Conservation (phyloP, 2,113 vertebrate genomes). For the Nannospalax galili region DNA sequence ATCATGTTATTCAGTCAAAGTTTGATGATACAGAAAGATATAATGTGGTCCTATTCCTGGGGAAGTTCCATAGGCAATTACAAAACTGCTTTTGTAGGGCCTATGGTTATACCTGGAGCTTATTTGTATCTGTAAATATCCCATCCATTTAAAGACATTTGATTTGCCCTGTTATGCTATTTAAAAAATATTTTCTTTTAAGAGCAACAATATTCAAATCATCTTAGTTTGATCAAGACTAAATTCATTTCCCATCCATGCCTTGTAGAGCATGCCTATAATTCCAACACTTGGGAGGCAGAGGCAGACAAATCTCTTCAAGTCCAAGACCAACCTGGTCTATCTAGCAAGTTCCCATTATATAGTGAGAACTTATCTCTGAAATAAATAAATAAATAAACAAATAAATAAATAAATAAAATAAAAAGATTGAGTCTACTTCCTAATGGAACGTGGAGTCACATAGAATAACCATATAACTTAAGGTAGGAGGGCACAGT, state of each 20-base stretch:
- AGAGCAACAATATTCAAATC: not conserved
- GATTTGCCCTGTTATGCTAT: not conserved
- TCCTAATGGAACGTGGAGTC: not conserved
- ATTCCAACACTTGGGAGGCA: too few relatives aligned
- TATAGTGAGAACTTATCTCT: too few relatives aligned
- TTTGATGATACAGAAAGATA: not conserved
- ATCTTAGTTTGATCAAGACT: not conserved
- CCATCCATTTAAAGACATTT: not conserved
- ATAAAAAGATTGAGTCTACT: not conserved
- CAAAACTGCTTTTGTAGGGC: not conserved
- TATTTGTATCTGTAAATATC: not conserved
- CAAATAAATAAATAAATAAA: too few relatives aligned
- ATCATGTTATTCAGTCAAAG: not conserved
- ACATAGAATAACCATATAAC: not conserved
- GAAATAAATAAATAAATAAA: too few relatives aligned
- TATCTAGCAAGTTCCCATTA: too few relatives aligned
- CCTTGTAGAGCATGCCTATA: too few relatives aligned
- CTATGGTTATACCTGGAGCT: not conserved
- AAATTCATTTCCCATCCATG: not conserved
- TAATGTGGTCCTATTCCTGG: not conserved
- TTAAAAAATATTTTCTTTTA: not conserved
- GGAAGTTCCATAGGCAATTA: not conserved
- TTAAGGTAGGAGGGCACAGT: not conserved
- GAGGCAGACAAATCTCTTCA: too few relatives aligned
- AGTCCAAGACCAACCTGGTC: too few relatives aligned